Conservation (phyloP, 2,797 vertebrate genomes). For the Rhinogobio ventralis region DNA sequence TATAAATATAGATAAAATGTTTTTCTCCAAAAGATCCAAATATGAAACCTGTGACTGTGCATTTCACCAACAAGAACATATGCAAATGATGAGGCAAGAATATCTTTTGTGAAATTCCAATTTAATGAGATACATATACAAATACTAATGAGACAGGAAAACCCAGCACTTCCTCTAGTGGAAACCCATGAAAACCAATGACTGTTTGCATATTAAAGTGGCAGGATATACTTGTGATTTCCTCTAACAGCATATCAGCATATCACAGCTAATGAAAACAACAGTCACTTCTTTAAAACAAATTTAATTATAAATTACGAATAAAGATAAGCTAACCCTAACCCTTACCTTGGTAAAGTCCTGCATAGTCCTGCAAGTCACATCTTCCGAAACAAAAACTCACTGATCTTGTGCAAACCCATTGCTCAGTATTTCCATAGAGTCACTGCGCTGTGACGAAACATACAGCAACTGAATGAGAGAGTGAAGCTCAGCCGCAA, state of each 20-base stretch:
- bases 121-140: not conserved
- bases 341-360: not conserved
- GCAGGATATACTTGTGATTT: slow-evolving; percentile 9
- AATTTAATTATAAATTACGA: not conserved
- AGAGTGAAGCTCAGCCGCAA: not conserved
- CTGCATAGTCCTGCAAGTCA: not conserved
- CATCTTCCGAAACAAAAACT: not conserved
- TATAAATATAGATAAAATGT: not conserved
- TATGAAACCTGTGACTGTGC: not conserved
- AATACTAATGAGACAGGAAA: slow-evolving; percentile 11
- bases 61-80: not conserved
- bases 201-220: not conserved
- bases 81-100: not conserved
- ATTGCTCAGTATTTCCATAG: slow-evolving; percentile 15
- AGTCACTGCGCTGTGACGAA: not conserved
- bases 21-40: not conserved
- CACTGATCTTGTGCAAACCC: not conserved
- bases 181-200: slow-evolving; percentile 1
- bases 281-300: not conserved
- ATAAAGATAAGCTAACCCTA: not conserved
- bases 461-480: not conserved
- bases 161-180: slow-evolving; percentile 28
- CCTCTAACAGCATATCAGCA: not conserved
- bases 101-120: not conserved
- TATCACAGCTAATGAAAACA: not conserved